A percentile compares a stretch with the other conserved stretches of the same genome.
These are phyloP conservation scores for Emys orbicularis DNA, from an alignment of 2,797 vertebrate genomes.

Conservation along the genomic window DNA sequence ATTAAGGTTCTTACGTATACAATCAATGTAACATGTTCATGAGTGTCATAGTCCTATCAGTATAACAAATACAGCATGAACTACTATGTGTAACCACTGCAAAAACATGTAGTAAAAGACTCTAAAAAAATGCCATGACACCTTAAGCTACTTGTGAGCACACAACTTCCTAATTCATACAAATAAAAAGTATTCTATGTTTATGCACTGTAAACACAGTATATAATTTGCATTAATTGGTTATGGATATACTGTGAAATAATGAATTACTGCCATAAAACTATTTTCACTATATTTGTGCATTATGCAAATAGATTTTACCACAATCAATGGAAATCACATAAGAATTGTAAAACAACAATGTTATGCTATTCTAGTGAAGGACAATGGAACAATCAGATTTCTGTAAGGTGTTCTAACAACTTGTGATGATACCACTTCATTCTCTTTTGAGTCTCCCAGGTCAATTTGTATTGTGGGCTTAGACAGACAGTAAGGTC, in stretches of 20 bases:
- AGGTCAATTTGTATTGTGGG: background rate
- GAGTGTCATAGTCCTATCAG: background rate
- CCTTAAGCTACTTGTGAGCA: background rate
- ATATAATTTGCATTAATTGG: background rate
- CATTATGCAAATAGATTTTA: constrained; percentile 12
- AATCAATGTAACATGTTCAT: background rate
- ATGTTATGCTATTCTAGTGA: background rate
- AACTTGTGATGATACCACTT: accelerated
- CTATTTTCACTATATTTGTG: background rate
- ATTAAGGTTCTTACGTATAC: background rate
- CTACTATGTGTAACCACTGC: accelerated
- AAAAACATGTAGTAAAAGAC: background rate
- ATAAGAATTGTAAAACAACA: background rate
- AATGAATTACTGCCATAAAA: background rate
- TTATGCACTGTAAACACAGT: constrained; percentile 2
- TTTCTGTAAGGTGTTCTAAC: accelerated
- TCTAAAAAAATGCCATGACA: background rate
- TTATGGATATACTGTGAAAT: background rate
- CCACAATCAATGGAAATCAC: accelerated
- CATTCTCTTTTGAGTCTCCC: accelerated
- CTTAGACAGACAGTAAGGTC: background rate
- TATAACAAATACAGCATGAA: constrained; percentile 13
- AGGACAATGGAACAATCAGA: background rate
- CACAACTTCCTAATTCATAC: background rate
- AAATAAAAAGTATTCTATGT: background rate